A percentile compares a stretch with the other conserved stretches of the same genome.
phyloP scores from a whole-genome alignment of 2,797 vertebrate species.

The Margarornis squamiger region DNA sequence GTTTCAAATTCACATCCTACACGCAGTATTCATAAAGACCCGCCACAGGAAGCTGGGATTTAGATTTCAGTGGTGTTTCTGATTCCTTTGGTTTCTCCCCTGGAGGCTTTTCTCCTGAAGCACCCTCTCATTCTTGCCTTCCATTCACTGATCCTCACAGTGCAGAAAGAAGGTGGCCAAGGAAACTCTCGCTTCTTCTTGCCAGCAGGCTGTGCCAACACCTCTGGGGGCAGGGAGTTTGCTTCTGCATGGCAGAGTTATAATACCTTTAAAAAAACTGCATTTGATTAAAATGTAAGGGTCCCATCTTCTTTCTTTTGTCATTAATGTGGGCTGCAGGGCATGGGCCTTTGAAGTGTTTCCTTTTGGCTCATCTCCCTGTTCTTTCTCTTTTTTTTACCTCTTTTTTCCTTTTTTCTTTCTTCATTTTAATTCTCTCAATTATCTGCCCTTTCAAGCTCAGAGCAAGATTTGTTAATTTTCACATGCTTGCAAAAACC shows the following conservation, averaged over 20 bases:
- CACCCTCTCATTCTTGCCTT: background rate
- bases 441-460: constrained; percentile 32
- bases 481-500: constrained; percentile 8
- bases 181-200: background rate
- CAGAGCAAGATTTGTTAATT: constrained; percentile 31
- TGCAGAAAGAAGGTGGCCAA: background rate
- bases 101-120: background rate
- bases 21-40: background rate
- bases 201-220: background rate
- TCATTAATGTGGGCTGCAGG: background rate
- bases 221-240: background rate
- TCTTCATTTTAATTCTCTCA: background rate
- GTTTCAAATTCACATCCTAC: background rate
- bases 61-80: background rate
- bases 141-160: background rate
- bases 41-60: background rate
- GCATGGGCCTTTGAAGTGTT: constrained; percentile 33
- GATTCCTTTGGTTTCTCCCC: background rate
- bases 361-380: background rate
- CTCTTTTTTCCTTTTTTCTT: background rate
- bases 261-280: background rate
- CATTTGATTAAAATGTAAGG: constrained; percentile 32
- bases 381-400: background rate
- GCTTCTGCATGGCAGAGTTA: background rate
- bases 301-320: background rate